A percentile compares a stretch with the other conserved stretches of the same genome.
These are phyloP conservation scores for Rafetus swinhoei DNA, from an alignment of 2,113 vertebrate species.

Conservation along the genomic window DNA sequence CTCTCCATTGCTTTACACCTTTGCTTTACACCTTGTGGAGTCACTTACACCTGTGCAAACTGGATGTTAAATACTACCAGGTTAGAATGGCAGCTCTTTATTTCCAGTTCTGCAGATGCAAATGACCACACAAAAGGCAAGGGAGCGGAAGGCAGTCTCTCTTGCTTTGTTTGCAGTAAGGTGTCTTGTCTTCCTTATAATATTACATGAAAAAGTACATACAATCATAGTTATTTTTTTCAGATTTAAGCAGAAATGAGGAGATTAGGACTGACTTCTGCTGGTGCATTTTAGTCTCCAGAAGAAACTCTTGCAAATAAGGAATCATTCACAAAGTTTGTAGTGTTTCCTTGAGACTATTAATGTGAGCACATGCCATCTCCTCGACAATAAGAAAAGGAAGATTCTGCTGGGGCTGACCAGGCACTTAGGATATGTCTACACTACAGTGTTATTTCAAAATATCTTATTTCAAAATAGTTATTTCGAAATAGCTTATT, in stretches of 20 bases:
- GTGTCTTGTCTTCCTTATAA: not conserved
- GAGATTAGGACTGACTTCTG: not conserved
- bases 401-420: not conserved
- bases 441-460: no score
- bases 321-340: not conserved
- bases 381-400: not conserved
- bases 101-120: not conserved
- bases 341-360: not conserved
- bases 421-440: not conserved
- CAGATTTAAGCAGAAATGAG: not conserved
- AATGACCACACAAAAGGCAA: not conserved
- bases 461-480: no score
- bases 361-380: not conserved
- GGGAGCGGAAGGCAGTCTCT: not conserved
- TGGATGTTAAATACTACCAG: not conserved
- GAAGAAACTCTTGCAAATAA: not conserved
- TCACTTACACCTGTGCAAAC: not conserved
- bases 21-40: not conserved
- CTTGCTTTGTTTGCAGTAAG: not conserved
- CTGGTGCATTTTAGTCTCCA: not conserved
- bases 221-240: not conserved
- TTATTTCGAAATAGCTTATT: no score
- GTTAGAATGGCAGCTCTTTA: fast-evolving
- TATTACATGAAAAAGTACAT: no score
- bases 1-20: not conserved